These are phyloP conservation scores for Pseudomyrmex cubaensis DNA, from an alignment of 1,140 invertebrate genomes.

Conservation along the genomic window DNA sequence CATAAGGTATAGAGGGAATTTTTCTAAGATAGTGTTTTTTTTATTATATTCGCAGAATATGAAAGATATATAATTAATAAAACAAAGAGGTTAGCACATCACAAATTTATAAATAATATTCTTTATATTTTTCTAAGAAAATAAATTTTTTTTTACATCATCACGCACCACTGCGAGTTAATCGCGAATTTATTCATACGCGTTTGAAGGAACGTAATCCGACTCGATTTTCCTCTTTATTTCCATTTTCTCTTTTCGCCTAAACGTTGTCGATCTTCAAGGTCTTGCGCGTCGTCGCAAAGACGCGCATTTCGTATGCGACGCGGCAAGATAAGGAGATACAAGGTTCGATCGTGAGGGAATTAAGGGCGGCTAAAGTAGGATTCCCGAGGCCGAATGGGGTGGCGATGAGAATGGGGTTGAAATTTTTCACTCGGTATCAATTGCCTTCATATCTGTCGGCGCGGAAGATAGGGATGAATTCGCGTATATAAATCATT, in stretches of 20 bases:
- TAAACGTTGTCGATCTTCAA: conserved; percentile 17
- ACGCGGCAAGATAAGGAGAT: conserved; percentile 42
- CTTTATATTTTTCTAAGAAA: neutral
- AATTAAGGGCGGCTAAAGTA: conserved; percentile 38
- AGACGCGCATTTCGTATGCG: conserved; percentile 62
- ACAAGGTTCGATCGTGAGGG: conserved; percentile 24
- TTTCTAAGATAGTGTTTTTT: neutral
- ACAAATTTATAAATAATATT: too few species aligned
- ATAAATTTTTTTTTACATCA: neutral
- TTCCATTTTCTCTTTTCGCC: conserved; percentile 4
- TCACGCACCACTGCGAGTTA: neutral
- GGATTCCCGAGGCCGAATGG: neutral
- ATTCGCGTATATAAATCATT: conserved; percentile 4
- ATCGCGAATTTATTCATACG: conserved; percentile 29
- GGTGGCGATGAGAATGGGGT: conserved; percentile 2
- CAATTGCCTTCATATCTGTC: conserved; percentile 29
- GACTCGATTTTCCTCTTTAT: conserved; percentile 21
- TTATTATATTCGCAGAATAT: neutral
- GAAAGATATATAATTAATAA: neutral
- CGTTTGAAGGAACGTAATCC: conserved; percentile 14
- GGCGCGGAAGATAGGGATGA: conserved; percentile 6
- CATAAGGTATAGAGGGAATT: neutral
- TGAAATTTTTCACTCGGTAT: conserved; percentile 52
- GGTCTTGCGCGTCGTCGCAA: neutral
- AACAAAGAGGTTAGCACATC: neutral